Percentiles rank a stretch among this genome's conserved stretches.
These are phyloP conservation scores for Notoglanidium macrostoma DNA, from an alignment of 2,797 vertebrate species.

Conservation along the genomic window DNA sequence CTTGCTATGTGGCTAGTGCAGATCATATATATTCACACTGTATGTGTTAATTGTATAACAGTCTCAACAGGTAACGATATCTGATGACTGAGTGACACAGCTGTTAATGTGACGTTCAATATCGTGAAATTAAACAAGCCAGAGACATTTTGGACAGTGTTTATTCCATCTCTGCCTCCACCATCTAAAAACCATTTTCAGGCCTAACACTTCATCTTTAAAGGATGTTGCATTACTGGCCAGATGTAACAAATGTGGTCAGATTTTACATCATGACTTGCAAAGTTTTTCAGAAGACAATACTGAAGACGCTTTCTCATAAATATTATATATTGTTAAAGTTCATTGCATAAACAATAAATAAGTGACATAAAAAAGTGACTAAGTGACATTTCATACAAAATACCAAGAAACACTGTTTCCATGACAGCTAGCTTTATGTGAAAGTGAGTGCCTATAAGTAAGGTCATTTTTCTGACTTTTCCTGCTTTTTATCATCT, in stretches of 20 bases:
- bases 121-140: neutral
- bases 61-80: neutral
- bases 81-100: neutral
- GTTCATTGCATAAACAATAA: slow-evolving; percentile 28
- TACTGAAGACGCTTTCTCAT: neutral
- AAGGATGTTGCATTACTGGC: neutral
- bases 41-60: neutral
- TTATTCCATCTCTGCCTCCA: slow-evolving; percentile 3
- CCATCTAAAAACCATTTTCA: neutral
- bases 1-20: too few relatives aligned
- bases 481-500: neutral
- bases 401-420: slow-evolving; percentile 25
- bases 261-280: neutral
- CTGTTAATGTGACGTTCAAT: neutral
- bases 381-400: slow-evolving; percentile 21
- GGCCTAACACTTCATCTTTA: neutral
- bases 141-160: slow-evolving; percentile 15
- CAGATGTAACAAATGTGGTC: neutral
- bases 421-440: neutral
- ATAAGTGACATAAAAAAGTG: slow-evolving; percentile 29
- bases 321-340: slow-evolving; percentile 18
- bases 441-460: neutral
- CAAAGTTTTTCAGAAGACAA: neutral
- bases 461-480: neutral
- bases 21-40: neutral